phyloP scores from a whole-genome alignment of 2,797 vertebrate species.

The Ataeniobius toweri region DNA sequence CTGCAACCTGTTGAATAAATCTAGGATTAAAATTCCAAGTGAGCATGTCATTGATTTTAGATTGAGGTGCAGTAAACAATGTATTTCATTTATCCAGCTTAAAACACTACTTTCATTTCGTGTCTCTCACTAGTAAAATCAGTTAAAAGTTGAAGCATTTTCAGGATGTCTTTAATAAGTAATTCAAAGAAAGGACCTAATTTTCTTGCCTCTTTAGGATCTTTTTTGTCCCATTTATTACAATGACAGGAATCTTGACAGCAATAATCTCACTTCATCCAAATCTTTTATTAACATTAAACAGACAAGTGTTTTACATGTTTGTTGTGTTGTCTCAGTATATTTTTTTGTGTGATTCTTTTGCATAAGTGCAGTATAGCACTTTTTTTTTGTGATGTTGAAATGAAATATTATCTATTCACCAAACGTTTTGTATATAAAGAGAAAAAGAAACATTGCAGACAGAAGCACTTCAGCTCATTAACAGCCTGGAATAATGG shows the following conservation, averaged over 20 bases:
- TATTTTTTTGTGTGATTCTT: neutral
- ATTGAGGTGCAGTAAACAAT: neutral
- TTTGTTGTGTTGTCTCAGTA: neutral
- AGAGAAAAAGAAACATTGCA: neutral
- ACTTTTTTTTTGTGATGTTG: neutral
- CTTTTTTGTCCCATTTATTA: neutral
- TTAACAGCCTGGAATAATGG: neutral
- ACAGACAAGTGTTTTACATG: neutral
- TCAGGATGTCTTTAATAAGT: neutral
- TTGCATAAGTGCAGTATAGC: neutral
- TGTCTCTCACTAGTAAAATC: neutral
- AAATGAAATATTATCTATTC: neutral
- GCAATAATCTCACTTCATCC: neutral
- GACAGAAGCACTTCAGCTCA: neutral
- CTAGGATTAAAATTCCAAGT: constrained; percentile 27
- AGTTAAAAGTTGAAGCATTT: neutral
- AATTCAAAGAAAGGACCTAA: neutral
- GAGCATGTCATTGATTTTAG: neutral
- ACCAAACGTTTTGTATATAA: no score
- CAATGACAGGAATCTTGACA: neutral
- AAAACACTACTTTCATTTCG: constrained; percentile 7
- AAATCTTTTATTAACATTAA: neutral
- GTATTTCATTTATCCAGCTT: neutral
- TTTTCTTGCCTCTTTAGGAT: neutral
- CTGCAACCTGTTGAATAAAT: constrained; percentile 22